Evolutionary conservation across 2,888 invertebrate genomes (phyloP).

Genomic region (Dilophus febrilis): DNA sequence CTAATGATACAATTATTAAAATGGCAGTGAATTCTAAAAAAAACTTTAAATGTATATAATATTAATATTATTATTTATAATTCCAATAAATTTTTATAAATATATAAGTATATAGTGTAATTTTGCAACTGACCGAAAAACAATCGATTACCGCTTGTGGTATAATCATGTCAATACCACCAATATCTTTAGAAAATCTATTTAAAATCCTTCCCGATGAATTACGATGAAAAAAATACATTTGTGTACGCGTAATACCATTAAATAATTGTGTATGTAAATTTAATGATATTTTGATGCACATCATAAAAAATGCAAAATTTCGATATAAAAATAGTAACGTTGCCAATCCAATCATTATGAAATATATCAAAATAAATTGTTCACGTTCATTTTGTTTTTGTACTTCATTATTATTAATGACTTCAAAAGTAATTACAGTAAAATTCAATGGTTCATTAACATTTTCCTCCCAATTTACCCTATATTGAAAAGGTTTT

Average conservation of each 20-base stretch:
- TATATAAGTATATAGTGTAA: neutral
- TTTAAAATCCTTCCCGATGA: slow-evolving; percentile 52
- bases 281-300: slow-evolving; percentile 52
- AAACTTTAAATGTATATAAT: slow-evolving; percentile 16
- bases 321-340: slow-evolving; percentile 37
- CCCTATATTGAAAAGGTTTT: no score
- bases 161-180: slow-evolving; percentile 41
- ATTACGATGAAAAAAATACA: slow-evolving; percentile 66
- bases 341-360: slow-evolving; percentile 20
- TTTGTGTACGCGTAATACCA: slow-evolving; percentile 48
- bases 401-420: no score
- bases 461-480: neutral
- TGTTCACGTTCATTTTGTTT: neutral
- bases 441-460: no score
- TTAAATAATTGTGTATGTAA: slow-evolving; percentile 69
- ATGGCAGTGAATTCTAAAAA: slow-evolving; percentile 31
- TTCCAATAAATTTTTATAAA: no score
- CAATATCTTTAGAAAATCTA: slow-evolving; percentile 60
- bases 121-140: slow-evolving; percentile 31
- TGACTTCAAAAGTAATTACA: no score
- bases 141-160: slow-evolving; percentile 44
- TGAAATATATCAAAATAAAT: slow-evolving; percentile 21
- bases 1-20: slow-evolving; percentile 43
- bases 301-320: slow-evolving; percentile 51
- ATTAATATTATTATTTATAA: no score